Evolutionary conservation across 2,797 vertebrate species (phyloP), one percentile per base, ranked within the genome.

Genomic region (Parauchenoglanis ngamensis): DNA sequence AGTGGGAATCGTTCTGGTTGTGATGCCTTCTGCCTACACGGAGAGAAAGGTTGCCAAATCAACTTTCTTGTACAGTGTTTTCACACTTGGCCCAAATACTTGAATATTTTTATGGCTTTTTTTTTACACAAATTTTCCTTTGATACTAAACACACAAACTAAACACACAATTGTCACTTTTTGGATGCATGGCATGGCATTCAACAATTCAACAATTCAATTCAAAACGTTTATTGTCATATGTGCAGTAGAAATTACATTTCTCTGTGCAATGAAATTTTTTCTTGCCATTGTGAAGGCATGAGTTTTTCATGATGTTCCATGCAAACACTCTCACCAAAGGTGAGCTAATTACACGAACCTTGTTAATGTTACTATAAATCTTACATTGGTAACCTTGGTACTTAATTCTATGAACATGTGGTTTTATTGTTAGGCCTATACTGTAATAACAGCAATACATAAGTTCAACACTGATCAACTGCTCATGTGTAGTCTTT

Each of bases 1-100:
- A 87, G 86, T 61, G 44, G 56, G 84, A 87, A 90, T 89, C 87
- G 72, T 86, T 90, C 80, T 57, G 4, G 52, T 25, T 35, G 49
- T 68, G 17, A 52, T 28, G 46, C 46, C 10, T 25, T 80, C 65
- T 70, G 87, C 57, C 63, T 40, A 78, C 86, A 54, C 52, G 15
- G 56, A 72, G 61, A 63, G 61, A 54, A 25, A 63, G 56, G 61
- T 72, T 44, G 68, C 44, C 31, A 83, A 84, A 83, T 86, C 31
- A 83, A 83, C 4, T 7, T 23, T 68, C 65, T 63, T 54, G 76
- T 85, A 25, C 0, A 6, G 31, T 8, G 1, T 25, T 72, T 40
- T 72, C 19, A 44, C 35, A 72, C 35, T 19, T 8, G 28, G 28
- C n/a, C 63, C 7, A 23, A 44, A 72, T 13, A 73, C 40, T 23